Conservation (phyloP, 2,797 vertebrate genomes). For the Lindbergichthys nudifrons region DNA sequence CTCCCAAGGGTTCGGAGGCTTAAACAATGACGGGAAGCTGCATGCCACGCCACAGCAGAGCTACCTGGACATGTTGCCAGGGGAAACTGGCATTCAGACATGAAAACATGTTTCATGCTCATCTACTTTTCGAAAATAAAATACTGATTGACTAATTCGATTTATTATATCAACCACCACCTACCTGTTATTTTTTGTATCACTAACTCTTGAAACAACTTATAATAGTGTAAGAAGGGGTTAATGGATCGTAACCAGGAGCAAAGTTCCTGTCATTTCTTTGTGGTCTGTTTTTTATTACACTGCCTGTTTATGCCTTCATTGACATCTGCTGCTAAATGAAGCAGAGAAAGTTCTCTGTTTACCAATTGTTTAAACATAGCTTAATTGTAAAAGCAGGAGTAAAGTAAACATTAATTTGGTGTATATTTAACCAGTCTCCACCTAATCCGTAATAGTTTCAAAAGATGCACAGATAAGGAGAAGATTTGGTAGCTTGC, state of each 20-base stretch:
- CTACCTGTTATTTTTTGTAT: not conserved
- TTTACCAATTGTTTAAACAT: not conserved
- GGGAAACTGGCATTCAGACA: conserved; percentile 57
- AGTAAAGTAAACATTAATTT: not conserved
- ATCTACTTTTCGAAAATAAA: conserved; percentile 5
- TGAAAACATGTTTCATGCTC: conserved; percentile 36
- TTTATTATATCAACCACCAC: conserved; percentile 9
- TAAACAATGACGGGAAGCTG: conserved; percentile 72
- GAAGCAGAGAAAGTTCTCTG: not conserved
- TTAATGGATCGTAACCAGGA: conserved; percentile 1
- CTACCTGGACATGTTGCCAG: conserved; percentile 55
- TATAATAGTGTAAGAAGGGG: not conserved
- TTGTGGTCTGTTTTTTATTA: conserved; percentile 16
- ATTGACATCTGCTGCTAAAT: not conserved
- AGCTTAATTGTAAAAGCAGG: not conserved
- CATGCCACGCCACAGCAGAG: conserved; percentile 35
- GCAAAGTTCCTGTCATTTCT: conserved; percentile 5
- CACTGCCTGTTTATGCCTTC: conserved; percentile 1
- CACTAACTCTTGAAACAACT: not conserved
- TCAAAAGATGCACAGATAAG: conserved; percentile 11
- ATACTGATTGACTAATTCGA: conserved; percentile 50
- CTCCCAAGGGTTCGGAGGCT: conserved; percentile 1
- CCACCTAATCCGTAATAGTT: conserved; percentile 5
- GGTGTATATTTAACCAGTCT: not conserved
- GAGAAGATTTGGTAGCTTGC: conserved; percentile 6